Evolutionary conservation across 2,888 invertebrate genomes (phyloP).

Genomic region (Coremacera marginata): DNA sequence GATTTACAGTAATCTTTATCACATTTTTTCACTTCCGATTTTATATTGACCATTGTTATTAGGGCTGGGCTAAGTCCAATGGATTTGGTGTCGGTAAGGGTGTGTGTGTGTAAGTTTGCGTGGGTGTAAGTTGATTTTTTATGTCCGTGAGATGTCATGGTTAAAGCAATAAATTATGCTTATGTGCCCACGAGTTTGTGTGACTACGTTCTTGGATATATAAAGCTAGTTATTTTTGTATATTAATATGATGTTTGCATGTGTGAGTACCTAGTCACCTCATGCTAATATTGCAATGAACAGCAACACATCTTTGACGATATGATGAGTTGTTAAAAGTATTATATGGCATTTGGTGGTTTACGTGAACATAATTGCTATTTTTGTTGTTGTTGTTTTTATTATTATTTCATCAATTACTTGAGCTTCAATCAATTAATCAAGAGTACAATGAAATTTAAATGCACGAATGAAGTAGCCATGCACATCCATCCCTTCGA

Average conservation of each 20-base stretch:
- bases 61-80: not conserved
- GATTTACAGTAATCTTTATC: not conserved
- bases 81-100: too few relatives aligned
- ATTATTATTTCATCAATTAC: not conserved
- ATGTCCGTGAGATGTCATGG: not conserved
- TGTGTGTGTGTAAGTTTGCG: too few relatives aligned
- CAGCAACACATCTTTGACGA: too few relatives aligned
- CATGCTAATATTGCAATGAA: not conserved
- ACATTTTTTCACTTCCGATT: not conserved
- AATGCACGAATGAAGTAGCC: constrained; percentile 15
- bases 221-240: not conserved
- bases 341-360: not conserved
- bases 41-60: not conserved
- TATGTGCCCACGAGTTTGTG: not conserved
- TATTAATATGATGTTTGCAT: too few relatives aligned
- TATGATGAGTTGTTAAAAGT: not conserved
- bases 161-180: constrained; percentile 22
- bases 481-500: not conserved
- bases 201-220: not conserved
- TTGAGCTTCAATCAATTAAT: constrained; percentile 35
- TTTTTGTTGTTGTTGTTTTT: constrained; percentile 10
- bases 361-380: not conserved
- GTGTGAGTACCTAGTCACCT: not conserved
- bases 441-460: constrained; percentile 27
- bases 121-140: not conserved